Evolutionary conservation across 2,797 vertebrate species (phyloP).

Genomic region (Phoxinus dragarum): DNA sequence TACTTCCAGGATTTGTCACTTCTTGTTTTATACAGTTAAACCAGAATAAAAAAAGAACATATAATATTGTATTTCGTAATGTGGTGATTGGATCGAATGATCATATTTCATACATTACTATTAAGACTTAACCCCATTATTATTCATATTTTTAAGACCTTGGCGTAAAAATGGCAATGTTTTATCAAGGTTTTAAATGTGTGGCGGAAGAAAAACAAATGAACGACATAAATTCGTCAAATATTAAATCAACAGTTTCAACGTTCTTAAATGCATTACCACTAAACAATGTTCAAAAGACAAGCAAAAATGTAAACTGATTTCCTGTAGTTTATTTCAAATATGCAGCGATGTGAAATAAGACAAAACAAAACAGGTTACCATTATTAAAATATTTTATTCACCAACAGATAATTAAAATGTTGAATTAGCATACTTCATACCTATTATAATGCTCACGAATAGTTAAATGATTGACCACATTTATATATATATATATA

Average conservation of each 20-base stretch:
- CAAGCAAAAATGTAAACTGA: background rate
- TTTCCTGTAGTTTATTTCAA: background rate
- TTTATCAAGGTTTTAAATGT: background rate
- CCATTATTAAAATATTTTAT: background rate
- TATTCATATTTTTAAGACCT: background rate
- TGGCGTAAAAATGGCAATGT: no score
- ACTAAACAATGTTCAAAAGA: background rate
- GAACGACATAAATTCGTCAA: conserved; percentile 3
- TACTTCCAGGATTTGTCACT: conserved; percentile 62
- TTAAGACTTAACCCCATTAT: background rate
- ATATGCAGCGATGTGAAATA: background rate
- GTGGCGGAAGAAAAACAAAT: background rate
- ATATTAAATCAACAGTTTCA: background rate
- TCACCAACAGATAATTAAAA: background rate
- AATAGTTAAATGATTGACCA: background rate
- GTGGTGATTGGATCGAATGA: background rate
- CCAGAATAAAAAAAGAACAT: background rate
- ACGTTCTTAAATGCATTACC: background rate
- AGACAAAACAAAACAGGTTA: background rate
- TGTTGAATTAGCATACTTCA: background rate
- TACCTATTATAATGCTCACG: background rate
- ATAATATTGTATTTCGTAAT: background rate
- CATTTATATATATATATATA: no score
- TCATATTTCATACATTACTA: background rate
- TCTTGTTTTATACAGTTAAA: background rate